phyloP scores from a whole-genome alignment of 2,113 vertebrate species.

The Sterna hirundo region DNA sequence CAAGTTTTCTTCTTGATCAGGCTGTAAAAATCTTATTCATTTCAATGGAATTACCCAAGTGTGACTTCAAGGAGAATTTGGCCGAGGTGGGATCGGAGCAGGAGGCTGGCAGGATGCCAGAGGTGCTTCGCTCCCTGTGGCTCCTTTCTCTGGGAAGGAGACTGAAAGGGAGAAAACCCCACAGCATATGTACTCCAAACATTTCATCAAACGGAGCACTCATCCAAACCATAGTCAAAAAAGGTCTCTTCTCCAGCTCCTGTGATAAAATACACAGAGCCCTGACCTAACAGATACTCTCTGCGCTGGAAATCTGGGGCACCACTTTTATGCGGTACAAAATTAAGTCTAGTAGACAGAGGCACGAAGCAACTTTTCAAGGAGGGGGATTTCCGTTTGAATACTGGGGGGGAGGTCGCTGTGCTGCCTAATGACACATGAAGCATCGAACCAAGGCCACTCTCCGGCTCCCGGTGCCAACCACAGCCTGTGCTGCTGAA shows the following conservation, averaged over 20 bases:
- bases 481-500: not conserved
- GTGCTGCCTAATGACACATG: not conserved
- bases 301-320: not conserved
- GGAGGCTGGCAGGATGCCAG: not conserved
- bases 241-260: not conserved
- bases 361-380: not conserved
- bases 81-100: not conserved
- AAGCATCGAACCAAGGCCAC: not conserved
- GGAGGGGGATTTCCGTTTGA: not conserved
- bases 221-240: not conserved
- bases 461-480: not conserved
- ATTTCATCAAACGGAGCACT: not conserved
- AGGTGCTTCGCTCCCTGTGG: not conserved
- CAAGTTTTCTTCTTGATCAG: constrained; percentile 1
- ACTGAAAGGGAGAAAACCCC: not conserved
- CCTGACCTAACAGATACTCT: not conserved
- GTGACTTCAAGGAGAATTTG: not conserved
- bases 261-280: not conserved
- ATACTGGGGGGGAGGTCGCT: not conserved
- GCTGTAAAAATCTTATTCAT: not conserved
- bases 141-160: not conserved
- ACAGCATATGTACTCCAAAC: not conserved
- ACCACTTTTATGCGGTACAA: not conserved
- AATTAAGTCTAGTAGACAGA: not conserved
- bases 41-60: constrained; percentile 15